These are phyloP conservation scores for Caenorhabditis sp. DNA, from an alignment of 2,888 invertebrate genomes.

Conservation along the genomic window DNA sequence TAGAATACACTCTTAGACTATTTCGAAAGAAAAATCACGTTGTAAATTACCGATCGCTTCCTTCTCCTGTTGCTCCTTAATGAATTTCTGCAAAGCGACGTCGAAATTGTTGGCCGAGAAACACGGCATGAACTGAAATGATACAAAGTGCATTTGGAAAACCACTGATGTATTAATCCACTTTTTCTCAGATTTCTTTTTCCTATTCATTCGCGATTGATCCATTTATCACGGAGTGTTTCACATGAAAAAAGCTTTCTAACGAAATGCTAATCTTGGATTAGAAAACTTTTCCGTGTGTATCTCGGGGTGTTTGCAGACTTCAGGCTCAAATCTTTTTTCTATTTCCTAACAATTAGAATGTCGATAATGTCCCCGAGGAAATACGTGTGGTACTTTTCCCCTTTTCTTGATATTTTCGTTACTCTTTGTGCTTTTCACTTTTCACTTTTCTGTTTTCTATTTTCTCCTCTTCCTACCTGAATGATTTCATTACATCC, in stretches of 20 bases:
- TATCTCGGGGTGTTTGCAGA: no score
- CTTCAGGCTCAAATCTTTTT: no score
- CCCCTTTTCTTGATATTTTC: not conserved
- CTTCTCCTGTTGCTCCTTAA: constrained; percentile 66
- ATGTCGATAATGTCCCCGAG: no score
- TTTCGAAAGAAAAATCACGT: no score
- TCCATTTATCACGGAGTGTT: no score
- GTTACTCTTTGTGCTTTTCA: not conserved
- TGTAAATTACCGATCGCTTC: constrained; percentile 46
- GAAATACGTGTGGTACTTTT: no score
- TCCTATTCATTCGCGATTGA: constrained; percentile 13
- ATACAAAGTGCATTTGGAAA: constrained; percentile 9
- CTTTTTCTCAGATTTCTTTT: no score
- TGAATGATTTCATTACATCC: constrained; percentile 73
- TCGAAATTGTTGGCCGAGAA: constrained; percentile 70
- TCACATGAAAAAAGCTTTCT: no score
- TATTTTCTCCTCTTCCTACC: constrained; percentile 30
- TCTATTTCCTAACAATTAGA: no score
- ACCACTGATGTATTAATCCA: constrained; percentile 18
- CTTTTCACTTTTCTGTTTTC: not conserved
- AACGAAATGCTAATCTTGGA: no score
- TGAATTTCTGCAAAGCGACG: constrained; percentile 66
- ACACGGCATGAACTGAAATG: constrained; percentile 65
- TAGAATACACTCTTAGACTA: not conserved
- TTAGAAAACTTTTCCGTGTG: no score